phyloP scores from a whole-genome alignment of 2,888 invertebrate species.

The Sphecodes monilicornis region DNA sequence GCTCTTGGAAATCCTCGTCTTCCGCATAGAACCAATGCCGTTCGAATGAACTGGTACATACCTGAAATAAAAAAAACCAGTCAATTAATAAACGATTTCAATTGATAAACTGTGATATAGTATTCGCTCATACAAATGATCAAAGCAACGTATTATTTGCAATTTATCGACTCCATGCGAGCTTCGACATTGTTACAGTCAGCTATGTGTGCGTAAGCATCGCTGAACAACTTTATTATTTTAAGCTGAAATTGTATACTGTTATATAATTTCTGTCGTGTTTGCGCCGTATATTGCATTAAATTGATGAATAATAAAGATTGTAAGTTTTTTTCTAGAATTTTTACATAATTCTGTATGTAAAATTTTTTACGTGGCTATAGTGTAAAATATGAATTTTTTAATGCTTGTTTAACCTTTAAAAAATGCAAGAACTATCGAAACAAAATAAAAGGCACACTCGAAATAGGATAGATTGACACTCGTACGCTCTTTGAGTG shows the following conservation, averaged over 20 bases:
- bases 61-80: constrained; percentile 44
- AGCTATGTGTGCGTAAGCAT: neutral
- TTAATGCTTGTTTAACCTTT: no score
- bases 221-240: neutral
- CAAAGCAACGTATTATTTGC: neutral
- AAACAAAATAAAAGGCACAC: no score
- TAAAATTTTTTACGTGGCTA: no score
- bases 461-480: no score
- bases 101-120: neutral
- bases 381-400: no score
- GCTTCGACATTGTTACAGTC: neutral
- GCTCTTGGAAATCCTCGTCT: neutral
- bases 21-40: neutral
- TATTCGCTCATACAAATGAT: constrained; percentile 1
- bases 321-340: no score
- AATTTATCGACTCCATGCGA: neutral
- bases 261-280: neutral
- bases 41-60: constrained; percentile 29
- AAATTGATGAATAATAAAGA: neutral
- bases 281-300: neutral
- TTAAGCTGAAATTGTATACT: neutral
- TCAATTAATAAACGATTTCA: constrained; percentile 22
- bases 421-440: no score
- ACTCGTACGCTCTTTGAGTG: no score
- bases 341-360: no score